phyloP scores from a whole-genome alignment of 2,113 vertebrate species.

The Calonectris borealis region DNA sequence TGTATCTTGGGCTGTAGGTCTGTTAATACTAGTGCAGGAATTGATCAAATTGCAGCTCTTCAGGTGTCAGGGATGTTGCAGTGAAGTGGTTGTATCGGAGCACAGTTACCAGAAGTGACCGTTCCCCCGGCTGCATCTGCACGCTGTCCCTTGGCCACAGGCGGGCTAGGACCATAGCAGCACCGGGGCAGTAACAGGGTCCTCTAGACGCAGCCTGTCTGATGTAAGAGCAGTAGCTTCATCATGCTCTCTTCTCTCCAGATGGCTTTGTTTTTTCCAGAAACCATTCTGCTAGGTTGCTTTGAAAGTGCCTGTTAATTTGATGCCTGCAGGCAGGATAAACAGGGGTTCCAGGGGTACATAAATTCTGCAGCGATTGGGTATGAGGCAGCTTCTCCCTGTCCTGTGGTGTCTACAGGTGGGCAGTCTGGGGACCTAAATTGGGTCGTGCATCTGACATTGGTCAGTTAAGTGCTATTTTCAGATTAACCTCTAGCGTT shows the following conservation, averaged over 20 bases:
- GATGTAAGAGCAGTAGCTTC: background rate
- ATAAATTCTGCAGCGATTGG: background rate
- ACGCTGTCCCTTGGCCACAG: accelerated
- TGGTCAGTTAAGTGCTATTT: background rate
- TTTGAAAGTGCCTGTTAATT: background rate
- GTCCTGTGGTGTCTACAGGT: background rate
- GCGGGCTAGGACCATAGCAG: no score
- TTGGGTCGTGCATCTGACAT: accelerated
- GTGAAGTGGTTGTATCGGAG: background rate
- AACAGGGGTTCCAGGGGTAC: accelerated
- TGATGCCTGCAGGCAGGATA: background rate
- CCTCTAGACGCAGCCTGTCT: no score
- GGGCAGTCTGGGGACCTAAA: background rate
- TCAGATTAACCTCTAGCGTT: background rate
- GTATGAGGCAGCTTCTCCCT: background rate
- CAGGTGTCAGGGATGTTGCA: background rate
- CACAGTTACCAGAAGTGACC: background rate
- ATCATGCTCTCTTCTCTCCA: background rate
- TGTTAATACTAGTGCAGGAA: background rate
- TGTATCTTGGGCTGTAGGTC: background rate
- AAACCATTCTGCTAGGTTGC: background rate
- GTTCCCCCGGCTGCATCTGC: accelerated
- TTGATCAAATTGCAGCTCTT: background rate
- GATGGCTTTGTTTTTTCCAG: background rate
- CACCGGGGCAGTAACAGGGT: no score